These are phyloP conservation scores for Pelodytes ibericus DNA, from an alignment of 2,797 vertebrate genomes.

Conservation along the genomic window DNA sequence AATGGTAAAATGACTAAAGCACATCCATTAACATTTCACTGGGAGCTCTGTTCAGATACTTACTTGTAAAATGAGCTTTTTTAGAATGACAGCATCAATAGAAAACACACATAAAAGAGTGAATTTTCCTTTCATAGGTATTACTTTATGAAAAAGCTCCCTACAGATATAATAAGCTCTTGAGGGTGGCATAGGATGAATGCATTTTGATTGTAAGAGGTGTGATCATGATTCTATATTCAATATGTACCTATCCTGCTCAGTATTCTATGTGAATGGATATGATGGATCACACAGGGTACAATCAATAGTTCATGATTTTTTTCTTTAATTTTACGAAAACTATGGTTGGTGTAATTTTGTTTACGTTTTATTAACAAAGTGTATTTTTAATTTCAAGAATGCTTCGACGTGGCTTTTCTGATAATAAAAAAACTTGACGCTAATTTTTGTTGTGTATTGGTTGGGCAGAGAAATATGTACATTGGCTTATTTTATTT, in stretches of 20 bases:
- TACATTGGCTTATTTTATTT: no score
- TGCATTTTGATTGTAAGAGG: constrained; percentile 48
- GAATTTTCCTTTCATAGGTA: constrained; percentile 31
- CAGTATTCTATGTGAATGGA: neutral
- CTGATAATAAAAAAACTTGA: no score
- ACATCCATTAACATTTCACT: constrained; percentile 48
- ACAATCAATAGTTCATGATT: constrained; percentile 38
- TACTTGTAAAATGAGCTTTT: constrained; percentile 42
- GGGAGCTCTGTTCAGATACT: constrained; percentile 33
- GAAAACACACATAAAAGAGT: constrained; percentile 45
- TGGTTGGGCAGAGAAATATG: no score
- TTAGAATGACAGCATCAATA: constrained; percentile 44
- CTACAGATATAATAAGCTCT: constrained; percentile 44
- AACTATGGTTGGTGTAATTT: neutral
- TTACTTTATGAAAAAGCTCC: constrained; percentile 42
- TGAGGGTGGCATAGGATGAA: constrained; percentile 41
- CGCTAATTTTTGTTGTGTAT: no score
- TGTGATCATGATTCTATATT: constrained; percentile 37
- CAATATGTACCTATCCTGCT: constrained; percentile 24
- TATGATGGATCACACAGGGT: constrained; percentile 33
- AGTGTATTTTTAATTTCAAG: no score
- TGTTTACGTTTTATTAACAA: neutral
- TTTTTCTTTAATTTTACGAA: neutral
- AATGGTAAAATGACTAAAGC: constrained; percentile 37
- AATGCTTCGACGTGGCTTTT: no score